Conservation (phyloP, 2,113 vertebrate species). For the Menidia beryllina region DNA sequence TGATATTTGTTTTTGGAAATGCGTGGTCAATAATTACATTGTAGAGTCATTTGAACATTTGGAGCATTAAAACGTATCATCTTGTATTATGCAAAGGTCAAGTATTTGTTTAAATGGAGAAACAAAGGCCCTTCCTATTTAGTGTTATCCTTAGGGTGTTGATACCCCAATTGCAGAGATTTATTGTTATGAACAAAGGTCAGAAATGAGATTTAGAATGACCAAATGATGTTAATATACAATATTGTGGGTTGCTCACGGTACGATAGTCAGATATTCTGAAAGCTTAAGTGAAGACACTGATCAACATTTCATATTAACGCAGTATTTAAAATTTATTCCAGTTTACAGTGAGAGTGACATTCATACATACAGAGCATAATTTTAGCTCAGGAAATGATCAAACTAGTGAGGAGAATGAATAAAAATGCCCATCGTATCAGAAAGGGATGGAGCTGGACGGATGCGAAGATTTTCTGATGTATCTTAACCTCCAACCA, state of each 20-base stretch:
- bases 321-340: slow-evolving; percentile 58
- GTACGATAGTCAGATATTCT: background rate
- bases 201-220: slow-evolving; percentile 30
- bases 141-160: slow-evolving; percentile 8
- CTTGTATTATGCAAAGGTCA: background rate
- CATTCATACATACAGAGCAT: slow-evolving; percentile 22
- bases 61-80: background rate
- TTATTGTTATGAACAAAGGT: slow-evolving; percentile 36
- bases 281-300: slow-evolving; percentile 6
- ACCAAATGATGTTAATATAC: slow-evolving; percentile 33
- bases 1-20: background rate
- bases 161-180: background rate
- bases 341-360: slow-evolving; percentile 6
- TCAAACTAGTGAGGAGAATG: slow-evolving; percentile 5
- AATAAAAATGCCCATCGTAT: background rate
- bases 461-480: slow-evolving; percentile 3
- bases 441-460: slow-evolving; percentile 4
- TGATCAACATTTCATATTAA: slow-evolving; percentile 31
- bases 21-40: background rate
- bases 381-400: slow-evolving; percentile 18
- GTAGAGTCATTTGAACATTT: background rate
- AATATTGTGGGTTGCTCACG: slow-evolving; percentile 4
- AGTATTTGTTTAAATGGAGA: background rate
- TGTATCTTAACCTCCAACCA: background rate
- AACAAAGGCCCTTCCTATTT: background rate